Evolutionary conservation across 2,888 invertebrate genomes (phyloP).

Genomic region (Bembecia ichneumoniformis): DNA sequence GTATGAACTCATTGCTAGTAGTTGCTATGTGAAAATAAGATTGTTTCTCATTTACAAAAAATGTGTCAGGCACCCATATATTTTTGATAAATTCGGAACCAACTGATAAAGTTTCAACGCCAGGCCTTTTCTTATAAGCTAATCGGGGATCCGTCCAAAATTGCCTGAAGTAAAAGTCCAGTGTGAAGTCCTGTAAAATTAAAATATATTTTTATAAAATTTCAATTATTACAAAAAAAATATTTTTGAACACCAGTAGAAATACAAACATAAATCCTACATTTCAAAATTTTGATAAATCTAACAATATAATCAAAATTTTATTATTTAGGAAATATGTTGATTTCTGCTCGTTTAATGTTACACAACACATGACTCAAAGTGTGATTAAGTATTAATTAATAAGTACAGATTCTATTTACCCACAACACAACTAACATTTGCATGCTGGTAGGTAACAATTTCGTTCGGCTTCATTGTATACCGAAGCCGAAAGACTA

Average conservation of each 20-base stretch:
- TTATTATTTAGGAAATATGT: conserved; percentile 6
- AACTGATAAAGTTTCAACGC: conserved; percentile 91
- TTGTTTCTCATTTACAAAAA: conserved; percentile 99
- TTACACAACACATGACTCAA: not conserved
- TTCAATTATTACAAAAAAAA: not conserved
- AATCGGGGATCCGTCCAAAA: conserved; percentile 97
- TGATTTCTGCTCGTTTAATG: not conserved
- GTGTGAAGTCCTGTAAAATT: conserved; percentile 87
- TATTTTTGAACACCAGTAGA: not conserved
- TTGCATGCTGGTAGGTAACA: conserved; percentile 34
- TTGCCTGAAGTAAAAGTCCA: conserved; percentile 99
- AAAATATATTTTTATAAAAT: not conserved
- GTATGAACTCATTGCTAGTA: conserved; percentile 98
- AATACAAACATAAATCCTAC: conserved; percentile 8
- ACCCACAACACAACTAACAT: conserved; percentile 35
- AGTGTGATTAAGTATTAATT: not conserved
- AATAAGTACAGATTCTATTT: conserved; percentile 8
- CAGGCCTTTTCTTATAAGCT: conserved; percentile 88
- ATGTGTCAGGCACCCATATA: conserved; percentile 99
- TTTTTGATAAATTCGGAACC: conserved; percentile 96
- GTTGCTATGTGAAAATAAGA: conserved; percentile 99
- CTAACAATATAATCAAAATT: not conserved
- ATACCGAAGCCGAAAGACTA: conserved; percentile 12
- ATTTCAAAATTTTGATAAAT: not conserved
- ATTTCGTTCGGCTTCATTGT: conserved; percentile 20